Conservation (phyloP, 2,113 vertebrate genomes). For the Fukomys damarensis region DNA sequence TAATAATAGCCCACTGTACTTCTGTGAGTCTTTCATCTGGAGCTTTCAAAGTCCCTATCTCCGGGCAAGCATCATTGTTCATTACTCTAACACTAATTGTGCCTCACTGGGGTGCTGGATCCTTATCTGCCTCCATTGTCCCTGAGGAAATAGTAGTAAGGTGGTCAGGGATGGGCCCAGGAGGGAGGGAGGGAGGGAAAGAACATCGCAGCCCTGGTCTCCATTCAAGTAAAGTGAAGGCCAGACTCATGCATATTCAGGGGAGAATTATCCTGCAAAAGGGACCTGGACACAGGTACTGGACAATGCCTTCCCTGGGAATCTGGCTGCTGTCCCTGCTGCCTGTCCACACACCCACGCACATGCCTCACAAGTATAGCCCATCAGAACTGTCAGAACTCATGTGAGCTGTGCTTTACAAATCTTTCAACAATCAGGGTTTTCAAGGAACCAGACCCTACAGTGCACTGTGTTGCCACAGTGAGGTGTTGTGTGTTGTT, state of each 20-base stretch:
- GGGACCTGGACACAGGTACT: accelerated
- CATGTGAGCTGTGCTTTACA: neutral
- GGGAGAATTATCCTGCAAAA: neutral
- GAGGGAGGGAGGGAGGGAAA: no score
- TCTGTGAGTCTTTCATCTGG: conserved; percentile 67
- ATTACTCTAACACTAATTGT: conserved; percentile 67
- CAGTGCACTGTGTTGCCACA: neutral
- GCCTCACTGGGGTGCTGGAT: neutral
- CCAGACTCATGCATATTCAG: accelerated
- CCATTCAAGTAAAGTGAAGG: neutral
- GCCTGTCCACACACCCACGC: neutral
- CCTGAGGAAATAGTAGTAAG: neutral
- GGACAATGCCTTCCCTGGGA: neutral
- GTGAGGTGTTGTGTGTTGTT: neutral
- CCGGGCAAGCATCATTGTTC: conserved; percentile 37
- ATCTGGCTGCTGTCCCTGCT: accelerated
- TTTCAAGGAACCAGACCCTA: neutral
- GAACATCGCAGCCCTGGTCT: neutral
- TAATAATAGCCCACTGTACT: conserved; percentile 39
- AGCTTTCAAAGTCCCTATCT: conserved; percentile 66
- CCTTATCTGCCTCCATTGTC: neutral
- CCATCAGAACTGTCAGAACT: no score
- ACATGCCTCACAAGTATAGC: no score
- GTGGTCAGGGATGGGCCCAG: neutral
- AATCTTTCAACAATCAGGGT: neutral